Evolutionary conservation across 2,113 vertebrate species (phyloP).

Genomic region (Chaenocephalus aceratus): DNA sequence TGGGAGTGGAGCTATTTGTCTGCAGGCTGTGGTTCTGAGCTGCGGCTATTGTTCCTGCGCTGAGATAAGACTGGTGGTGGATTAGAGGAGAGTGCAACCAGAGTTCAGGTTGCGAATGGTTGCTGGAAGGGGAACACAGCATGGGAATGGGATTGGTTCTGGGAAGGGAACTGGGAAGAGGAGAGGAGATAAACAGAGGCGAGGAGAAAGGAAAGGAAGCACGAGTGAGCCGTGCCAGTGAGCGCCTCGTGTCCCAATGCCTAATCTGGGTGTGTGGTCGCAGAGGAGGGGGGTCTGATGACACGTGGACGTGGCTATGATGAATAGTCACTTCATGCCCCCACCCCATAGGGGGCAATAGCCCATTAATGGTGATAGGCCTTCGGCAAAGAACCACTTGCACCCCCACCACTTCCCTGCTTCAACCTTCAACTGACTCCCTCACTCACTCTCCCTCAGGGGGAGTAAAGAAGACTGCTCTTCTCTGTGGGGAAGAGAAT

Average conservation of each 20-base stretch:
- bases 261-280: constrained; percentile 68
- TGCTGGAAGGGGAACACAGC: constrained; percentile 46
- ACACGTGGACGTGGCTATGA: constrained; percentile 73
- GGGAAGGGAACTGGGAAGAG: constrained; percentile 39
- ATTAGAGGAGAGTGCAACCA: constrained; percentile 77
- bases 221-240: constrained; percentile 4
- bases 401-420: constrained; percentile 24
- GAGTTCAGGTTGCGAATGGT: constrained; percentile 73
- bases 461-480: constrained; percentile 43
- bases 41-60: constrained; percentile 69
- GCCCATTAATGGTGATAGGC: constrained; percentile 78
- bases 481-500: constrained; percentile 30
- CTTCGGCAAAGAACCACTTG: constrained; percentile 54
- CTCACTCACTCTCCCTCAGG: constrained; percentile 26
- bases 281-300: constrained; percentile 41
- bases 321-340: constrained; percentile 77
- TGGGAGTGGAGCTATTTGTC: constrained; percentile 65
- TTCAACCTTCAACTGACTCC: constrained; percentile 49
- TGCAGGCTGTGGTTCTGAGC: constrained; percentile 59
- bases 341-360: constrained; percentile 74
- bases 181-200: constrained; percentile 27
- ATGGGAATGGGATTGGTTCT: constrained; percentile 56
- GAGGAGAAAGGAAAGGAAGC: constrained; percentile 1
- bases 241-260: constrained; percentile 36
- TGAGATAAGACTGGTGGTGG: constrained; percentile 71